Conservation (phyloP, 1,140 invertebrate species). For the Oscheius sp. region DNA sequence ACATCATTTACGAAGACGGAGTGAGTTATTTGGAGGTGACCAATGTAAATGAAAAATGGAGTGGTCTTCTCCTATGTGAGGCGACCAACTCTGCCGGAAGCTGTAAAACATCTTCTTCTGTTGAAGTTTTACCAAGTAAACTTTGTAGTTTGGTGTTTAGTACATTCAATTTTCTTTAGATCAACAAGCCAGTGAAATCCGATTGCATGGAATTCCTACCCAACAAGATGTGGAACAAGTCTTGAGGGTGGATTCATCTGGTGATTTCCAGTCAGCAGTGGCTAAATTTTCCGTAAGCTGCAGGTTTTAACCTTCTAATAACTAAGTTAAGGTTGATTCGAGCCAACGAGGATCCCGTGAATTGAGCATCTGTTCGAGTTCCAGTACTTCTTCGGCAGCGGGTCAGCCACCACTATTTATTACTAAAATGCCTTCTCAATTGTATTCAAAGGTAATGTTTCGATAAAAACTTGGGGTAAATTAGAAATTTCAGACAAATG, state of each 20-base stretch:
- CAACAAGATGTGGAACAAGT: slow-evolving; percentile 1
- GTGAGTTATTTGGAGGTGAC: slow-evolving; percentile 3
- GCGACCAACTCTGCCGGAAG: slow-evolving; percentile 16
- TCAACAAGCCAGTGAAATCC: neutral
- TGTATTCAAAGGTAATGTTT: slow-evolving; percentile 6
- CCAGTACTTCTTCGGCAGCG: slow-evolving; percentile 9
- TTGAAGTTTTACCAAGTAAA: slow-evolving; percentile 12
- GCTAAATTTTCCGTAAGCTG: neutral
- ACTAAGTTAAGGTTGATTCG: neutral
- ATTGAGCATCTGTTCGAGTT: slow-evolving; percentile 7
- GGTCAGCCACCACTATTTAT: slow-evolving; percentile 1
- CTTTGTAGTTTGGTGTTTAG: neutral
- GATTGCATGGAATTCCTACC: neutral
- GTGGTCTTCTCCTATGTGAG: slow-evolving; percentile 7
- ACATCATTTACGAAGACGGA: slow-evolving; percentile 16
- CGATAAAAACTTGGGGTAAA: neutral
- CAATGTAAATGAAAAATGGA: slow-evolving; percentile 13
- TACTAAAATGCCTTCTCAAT: neutral
- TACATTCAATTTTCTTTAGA: neutral
- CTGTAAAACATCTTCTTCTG: neutral
- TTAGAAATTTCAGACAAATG: neutral
- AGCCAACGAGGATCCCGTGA: neutral
- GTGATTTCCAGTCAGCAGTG: neutral
- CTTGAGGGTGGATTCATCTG: neutral
- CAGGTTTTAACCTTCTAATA: neutral